phyloP scores from a whole-genome alignment of 2,797 vertebrate genomes.

The Petrocephalus schoutedeni region DNA sequence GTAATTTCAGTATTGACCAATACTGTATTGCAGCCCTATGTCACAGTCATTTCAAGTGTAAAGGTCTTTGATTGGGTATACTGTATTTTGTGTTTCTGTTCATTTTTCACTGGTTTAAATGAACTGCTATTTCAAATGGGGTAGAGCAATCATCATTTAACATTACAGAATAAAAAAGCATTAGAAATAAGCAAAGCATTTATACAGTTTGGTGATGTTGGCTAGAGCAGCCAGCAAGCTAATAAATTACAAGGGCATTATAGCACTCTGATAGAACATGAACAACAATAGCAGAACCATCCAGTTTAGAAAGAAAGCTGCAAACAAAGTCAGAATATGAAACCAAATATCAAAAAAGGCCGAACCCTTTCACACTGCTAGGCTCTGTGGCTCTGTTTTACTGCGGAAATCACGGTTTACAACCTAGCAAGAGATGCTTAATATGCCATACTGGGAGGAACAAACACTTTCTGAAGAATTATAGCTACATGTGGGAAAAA shows the following conservation, averaged over 20 bases:
- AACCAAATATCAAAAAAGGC: background rate
- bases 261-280: background rate
- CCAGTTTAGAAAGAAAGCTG: background rate
- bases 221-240: background rate
- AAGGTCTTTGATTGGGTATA: background rate
- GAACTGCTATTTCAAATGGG: background rate
- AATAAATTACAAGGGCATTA: background rate
- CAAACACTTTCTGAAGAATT: constrained; percentile 46
- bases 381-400: background rate
- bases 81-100: background rate
- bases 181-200: background rate
- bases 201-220: background rate
- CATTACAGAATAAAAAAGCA: background rate
- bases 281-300: background rate
- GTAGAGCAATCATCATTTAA: background rate
- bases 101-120: background rate
- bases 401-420: background rate
- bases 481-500: constrained; percentile 43
- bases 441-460: background rate
- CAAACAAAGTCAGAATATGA: background rate
- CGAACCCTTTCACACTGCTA: background rate
- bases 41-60: background rate
- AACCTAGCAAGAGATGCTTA: background rate
- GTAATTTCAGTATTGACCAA: no score
- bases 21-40: no score